These are phyloP conservation scores for Gryon sp. DNA, from an alignment of 1,140 invertebrate species.

Conservation along the genomic window DNA sequence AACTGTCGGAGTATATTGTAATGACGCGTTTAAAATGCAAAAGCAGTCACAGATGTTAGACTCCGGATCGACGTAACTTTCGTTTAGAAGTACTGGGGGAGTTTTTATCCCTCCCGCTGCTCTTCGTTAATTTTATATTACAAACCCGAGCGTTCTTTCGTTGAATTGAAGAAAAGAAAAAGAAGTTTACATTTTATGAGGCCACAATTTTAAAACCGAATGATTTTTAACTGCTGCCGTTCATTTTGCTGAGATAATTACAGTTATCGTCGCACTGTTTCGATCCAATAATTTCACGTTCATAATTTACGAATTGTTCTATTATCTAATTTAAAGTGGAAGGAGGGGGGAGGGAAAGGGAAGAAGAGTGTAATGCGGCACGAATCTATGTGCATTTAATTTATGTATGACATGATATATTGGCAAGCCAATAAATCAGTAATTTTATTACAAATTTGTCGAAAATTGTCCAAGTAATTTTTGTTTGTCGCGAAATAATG, in stretches of 20 bases:
- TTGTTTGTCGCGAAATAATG: not conserved
- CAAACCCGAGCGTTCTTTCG: too few species aligned
- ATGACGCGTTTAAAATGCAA: slow-evolving; percentile 37
- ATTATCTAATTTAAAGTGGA: slow-evolving; percentile 24
- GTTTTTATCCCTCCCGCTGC: slow-evolving; percentile 1
- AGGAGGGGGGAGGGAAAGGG: not conserved
- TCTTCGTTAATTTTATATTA: slow-evolving; percentile 15
- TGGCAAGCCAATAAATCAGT: slow-evolving; percentile 11
- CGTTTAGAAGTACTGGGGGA: slow-evolving; percentile 12
- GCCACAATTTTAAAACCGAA: too few species aligned
- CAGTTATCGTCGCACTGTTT: slow-evolving; percentile 12
- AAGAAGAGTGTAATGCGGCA: slow-evolving; percentile 18
- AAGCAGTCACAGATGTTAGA: slow-evolving; percentile 15
- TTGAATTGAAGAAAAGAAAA: not conserved
- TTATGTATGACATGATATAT: slow-evolving; percentile 21
- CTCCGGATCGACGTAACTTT: not conserved
- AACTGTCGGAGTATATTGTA: slow-evolving; percentile 12
- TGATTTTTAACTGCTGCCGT: too few species aligned
- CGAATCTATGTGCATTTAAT: slow-evolving; percentile 22
- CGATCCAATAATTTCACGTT: slow-evolving; percentile 18
- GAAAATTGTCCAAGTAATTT: not conserved
- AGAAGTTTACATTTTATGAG: too few species aligned
- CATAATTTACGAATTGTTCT: slow-evolving; percentile 36
- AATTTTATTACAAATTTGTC: too few species aligned
- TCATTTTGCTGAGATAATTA: slow-evolving; percentile 1